Evolutionary conservation across 2,888 invertebrate species (phyloP).

Genomic region (Campaea margaritaria): DNA sequence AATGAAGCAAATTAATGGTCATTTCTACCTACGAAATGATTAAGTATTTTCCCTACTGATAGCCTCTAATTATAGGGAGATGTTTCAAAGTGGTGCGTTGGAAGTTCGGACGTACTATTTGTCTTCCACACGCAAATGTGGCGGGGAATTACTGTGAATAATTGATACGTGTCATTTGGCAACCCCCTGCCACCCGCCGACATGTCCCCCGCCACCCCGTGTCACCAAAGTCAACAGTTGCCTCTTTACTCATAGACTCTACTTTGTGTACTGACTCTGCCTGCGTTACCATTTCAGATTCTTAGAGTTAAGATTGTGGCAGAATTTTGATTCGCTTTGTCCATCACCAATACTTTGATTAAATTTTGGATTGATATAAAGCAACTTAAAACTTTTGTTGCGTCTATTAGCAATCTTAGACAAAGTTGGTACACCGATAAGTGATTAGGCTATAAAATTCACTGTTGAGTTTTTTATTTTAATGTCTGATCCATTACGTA

Average conservation of each 20-base stretch:
- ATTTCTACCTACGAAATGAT: slow-evolving; percentile 45
- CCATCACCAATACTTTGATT: no score
- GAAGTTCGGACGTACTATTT: slow-evolving; percentile 74
- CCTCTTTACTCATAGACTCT: slow-evolving; percentile 44
- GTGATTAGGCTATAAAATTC: no score
- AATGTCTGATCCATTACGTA: no score
- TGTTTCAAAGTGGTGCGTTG: slow-evolving; percentile 68
- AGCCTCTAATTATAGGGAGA: slow-evolving; percentile 69
- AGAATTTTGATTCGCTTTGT: no score
- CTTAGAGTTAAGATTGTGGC: no score
- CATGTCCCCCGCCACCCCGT: slow-evolving; percentile 35
- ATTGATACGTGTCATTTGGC: slow-evolving; percentile 85
- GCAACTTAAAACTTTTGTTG: background rate
- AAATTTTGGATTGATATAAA: no score
- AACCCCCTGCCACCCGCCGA: slow-evolving; percentile 65
- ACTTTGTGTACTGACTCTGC: slow-evolving; percentile 37
- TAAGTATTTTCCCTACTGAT: slow-evolving; percentile 57
- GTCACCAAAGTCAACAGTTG: slow-evolving; percentile 48
- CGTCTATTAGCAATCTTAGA: background rate
- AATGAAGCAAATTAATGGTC: slow-evolving; percentile 18
- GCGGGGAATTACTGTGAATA: slow-evolving; percentile 81
- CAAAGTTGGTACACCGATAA: background rate
- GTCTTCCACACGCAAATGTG: slow-evolving; percentile 84
- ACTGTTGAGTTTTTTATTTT: no score
- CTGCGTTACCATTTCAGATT: background rate